Conservation (phyloP, 1,140 invertebrate species). For the Neodiprion pinetum region DNA sequence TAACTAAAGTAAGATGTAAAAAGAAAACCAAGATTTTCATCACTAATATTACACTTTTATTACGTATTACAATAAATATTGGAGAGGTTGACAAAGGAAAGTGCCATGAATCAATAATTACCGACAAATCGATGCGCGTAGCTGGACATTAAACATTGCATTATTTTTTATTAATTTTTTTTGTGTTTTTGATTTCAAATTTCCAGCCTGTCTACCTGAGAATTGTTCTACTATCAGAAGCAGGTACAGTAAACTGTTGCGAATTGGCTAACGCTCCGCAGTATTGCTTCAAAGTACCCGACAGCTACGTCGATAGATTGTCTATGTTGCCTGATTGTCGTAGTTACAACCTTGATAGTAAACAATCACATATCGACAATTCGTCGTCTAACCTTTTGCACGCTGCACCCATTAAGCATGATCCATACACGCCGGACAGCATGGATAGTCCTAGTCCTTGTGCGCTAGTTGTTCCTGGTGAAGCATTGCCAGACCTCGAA, state of each 20-base stretch:
- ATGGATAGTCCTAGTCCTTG: slow-evolving; percentile 76
- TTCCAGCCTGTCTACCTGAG: slow-evolving; percentile 85
- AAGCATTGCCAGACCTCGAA: slow-evolving; percentile 37
- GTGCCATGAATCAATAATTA: too few relatives aligned
- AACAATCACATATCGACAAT: slow-evolving; percentile 38
- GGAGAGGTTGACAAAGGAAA: too few relatives aligned
- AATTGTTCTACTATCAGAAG: slow-evolving; percentile 71
- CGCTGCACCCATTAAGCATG: slow-evolving; percentile 64
- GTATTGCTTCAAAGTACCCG: slow-evolving; percentile 64
- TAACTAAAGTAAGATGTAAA: too few relatives aligned
- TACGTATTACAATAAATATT: too few relatives aligned
- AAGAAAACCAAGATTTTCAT: too few relatives aligned
- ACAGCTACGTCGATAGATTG: slow-evolving; percentile 57
- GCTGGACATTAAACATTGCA: too few relatives aligned
- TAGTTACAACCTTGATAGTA: slow-evolving; percentile 48
- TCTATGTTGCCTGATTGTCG: slow-evolving; percentile 57
- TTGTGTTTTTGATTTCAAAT: slow-evolving; percentile 36
- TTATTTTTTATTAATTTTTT: too few relatives aligned
- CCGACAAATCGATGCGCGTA: too few relatives aligned
- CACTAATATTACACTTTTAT: too few relatives aligned
- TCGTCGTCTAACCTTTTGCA: slow-evolving; percentile 62
- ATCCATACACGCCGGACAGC: slow-evolving; percentile 81
- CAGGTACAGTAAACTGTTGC: slow-evolving; percentile 80
- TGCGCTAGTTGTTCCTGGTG: slow-evolving; percentile 51
- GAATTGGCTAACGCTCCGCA: slow-evolving; percentile 56